phyloP scores from a whole-genome alignment of 2,113 vertebrate species.

The Dipodomys ordii region DNA sequence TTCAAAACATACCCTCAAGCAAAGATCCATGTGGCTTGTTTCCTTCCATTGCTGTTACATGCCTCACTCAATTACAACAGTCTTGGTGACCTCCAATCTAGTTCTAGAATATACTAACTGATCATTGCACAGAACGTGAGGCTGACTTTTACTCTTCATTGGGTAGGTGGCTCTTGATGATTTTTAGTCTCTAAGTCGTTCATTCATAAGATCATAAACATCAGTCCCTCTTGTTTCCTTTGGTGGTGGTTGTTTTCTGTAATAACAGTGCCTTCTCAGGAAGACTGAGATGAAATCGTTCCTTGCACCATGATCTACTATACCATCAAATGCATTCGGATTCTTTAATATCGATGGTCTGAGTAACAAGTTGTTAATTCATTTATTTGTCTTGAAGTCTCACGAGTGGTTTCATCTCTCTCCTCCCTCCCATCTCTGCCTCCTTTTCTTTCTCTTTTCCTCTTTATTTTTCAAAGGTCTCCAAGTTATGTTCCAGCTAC shows the following conservation, averaged over 20 bases:
- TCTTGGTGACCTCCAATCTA: not conserved
- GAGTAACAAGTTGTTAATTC: not conserved
- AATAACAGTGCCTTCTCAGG: not conserved
- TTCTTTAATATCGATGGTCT: not conserved
- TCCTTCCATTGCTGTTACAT: not conserved
- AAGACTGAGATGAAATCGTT: not conserved
- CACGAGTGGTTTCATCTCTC: too few relatives aligned
- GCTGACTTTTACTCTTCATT: not conserved
- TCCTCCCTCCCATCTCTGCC: too few relatives aligned
- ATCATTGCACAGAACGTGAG: not conserved
- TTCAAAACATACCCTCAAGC: not conserved
- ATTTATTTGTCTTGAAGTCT: not conserved
- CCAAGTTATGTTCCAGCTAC: not conserved
- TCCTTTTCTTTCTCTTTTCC: not conserved
- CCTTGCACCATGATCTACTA: not conserved
- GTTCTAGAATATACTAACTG: constrained; percentile 5
- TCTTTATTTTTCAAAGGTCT: not conserved
- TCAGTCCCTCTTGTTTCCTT: not conserved
- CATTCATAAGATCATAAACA: not conserved
- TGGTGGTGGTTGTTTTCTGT: not conserved
- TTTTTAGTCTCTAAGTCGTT: not conserved
- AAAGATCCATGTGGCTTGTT: not conserved
- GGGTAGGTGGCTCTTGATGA: not conserved
- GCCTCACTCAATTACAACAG: not conserved
- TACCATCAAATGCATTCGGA: not conserved